Conservation (phyloP, 2,113 vertebrate genomes). For the Amphiprion percula region DNA sequence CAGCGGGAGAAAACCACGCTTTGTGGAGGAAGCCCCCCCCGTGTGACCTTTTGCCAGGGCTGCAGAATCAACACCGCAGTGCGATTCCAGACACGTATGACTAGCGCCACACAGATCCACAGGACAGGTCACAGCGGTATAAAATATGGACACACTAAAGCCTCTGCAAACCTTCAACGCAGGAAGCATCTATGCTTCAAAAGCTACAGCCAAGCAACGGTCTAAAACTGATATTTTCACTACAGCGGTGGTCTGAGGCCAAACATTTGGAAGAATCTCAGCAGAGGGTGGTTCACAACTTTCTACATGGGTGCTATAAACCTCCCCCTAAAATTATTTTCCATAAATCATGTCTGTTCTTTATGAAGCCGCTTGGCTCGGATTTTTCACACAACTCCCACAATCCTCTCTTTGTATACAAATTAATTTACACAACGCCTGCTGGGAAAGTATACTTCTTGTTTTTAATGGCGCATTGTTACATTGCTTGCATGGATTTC, state of each 20-base stretch:
- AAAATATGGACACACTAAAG: conserved; percentile 34
- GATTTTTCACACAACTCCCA: conserved; percentile 56
- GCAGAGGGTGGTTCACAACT: conserved; percentile 45
- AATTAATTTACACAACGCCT: conserved; percentile 42
- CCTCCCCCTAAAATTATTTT: conserved; percentile 27
- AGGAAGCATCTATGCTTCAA: conserved; percentile 38
- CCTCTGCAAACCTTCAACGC: conserved; percentile 19
- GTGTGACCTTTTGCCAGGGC: conserved; percentile 69
- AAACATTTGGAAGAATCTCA: conserved; percentile 46
- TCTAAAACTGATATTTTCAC: conserved; percentile 33
- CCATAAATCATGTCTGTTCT: conserved; percentile 43
- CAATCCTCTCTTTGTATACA: conserved; percentile 31
- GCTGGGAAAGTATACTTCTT: conserved; percentile 10
- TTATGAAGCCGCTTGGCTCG: conserved; percentile 30
- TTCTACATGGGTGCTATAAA: conserved; percentile 23
- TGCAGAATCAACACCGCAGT: conserved; percentile 40
- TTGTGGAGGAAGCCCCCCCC: conserved; percentile 41
- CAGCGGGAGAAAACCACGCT: conserved; percentile 40
- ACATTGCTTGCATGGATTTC: neutral
- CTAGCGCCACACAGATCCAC: conserved; percentile 44
- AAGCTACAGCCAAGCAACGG: conserved; percentile 26
- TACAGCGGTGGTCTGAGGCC: conserved; percentile 15
- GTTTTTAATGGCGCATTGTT: neutral
- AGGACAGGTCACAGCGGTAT: conserved; percentile 22
- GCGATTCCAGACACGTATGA: conserved; percentile 55